A percentile compares a stretch with the other conserved stretches of the same genome.
Conservation (phyloP, 2,888 invertebrate genomes). For the Smittia sp. region DNA sequence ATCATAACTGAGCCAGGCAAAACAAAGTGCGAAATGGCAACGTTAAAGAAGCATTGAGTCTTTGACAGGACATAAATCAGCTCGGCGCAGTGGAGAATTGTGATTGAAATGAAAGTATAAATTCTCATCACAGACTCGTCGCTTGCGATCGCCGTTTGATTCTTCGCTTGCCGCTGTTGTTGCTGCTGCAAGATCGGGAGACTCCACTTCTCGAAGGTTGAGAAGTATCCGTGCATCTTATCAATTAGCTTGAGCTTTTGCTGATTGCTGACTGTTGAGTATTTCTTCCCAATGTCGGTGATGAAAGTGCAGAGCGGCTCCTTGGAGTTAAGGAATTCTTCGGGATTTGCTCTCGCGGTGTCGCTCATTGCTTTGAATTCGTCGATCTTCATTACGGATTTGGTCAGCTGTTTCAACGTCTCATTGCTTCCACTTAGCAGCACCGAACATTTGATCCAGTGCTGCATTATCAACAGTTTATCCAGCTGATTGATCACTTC, state of each 20-base stretch:
- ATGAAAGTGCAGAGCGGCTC: constrained; percentile 50
- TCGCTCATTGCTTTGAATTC: constrained; percentile 48
- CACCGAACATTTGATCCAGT: constrained; percentile 51
- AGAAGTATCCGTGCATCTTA: constrained; percentile 49
- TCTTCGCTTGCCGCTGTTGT: background rate
- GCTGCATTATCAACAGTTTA: constrained; percentile 47
- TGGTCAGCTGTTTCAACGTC: constrained; percentile 47
- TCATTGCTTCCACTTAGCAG: constrained; percentile 43
- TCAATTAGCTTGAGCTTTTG: constrained; percentile 43
- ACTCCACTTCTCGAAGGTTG: constrained; percentile 49
- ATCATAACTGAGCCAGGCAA: constrained; percentile 56
- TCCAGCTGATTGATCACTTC: constrained; percentile 44
- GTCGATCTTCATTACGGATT: constrained; percentile 46
- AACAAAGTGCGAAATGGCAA: constrained; percentile 55
- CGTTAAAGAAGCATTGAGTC: constrained; percentile 55
- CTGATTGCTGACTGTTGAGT: constrained; percentile 44
- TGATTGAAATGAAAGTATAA: constrained; percentile 52
- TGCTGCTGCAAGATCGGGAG: constrained; percentile 14
- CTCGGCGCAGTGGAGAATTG: constrained; percentile 51
- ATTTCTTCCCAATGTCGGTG: constrained; percentile 45
- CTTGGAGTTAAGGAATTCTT: constrained; percentile 47
- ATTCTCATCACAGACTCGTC: constrained; percentile 49
- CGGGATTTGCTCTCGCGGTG: constrained; percentile 42
- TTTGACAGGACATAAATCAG: constrained; percentile 49
- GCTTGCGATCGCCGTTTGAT: constrained; percentile 44